Evolutionary conservation across 2,113 vertebrate genomes (phyloP).

Genomic region (Microtus pennsylvanicus): DNA sequence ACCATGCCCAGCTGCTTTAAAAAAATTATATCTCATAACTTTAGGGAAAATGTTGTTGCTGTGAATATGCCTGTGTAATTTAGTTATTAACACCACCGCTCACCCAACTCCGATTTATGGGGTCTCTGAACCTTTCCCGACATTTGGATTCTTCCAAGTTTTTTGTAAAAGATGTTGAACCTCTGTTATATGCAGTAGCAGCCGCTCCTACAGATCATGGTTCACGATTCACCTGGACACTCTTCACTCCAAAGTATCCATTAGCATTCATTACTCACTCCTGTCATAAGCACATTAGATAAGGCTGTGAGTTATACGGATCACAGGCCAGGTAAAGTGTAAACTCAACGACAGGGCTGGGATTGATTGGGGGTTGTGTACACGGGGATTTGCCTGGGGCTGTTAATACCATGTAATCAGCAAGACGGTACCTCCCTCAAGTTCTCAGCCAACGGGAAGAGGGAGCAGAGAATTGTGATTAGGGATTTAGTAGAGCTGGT

Average conservation of each 20-base stretch:
- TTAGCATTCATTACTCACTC: not conserved
- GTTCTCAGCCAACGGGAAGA: too few species aligned
- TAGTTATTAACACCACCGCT: not conserved
- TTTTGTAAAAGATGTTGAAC: slow-evolving; percentile 16
- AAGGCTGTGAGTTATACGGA: not conserved
- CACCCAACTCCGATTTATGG: not conserved
- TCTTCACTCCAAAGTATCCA: not conserved
- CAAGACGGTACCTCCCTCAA: not conserved
- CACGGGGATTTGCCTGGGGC: not conserved
- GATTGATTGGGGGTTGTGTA: too few species aligned
- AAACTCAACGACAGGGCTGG: not conserved
- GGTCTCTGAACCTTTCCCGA: not conserved
- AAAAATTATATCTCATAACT: not conserved
- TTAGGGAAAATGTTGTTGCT: not conserved
- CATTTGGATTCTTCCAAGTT: slow-evolving; percentile 12
- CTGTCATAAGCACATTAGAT: not conserved
- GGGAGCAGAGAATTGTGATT: not conserved
- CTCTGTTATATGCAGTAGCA: not conserved
- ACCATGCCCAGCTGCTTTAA: not conserved
- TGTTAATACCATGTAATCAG: not conserved
- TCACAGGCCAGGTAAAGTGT: not conserved
- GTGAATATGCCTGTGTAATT: not conserved
- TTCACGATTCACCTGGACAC: not conserved
- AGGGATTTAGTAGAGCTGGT: not conserved
- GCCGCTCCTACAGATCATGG: not conserved